phyloP scores from a whole-genome alignment of 2,888 invertebrate species.

The Neoscelio sp. region DNA sequence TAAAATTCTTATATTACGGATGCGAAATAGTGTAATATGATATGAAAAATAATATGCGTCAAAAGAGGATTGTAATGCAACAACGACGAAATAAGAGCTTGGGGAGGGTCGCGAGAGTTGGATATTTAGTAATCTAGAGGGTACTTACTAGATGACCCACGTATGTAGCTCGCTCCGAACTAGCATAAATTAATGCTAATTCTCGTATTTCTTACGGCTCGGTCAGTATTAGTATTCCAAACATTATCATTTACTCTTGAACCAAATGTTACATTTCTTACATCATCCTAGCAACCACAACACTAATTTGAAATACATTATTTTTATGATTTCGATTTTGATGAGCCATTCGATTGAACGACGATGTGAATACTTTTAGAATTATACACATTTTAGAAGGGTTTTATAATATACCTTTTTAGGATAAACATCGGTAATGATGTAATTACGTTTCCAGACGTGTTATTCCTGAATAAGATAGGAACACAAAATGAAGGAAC shows the following conservation, averaged over 20 bases:
- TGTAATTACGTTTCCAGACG: conserved; percentile 42
- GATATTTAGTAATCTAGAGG: conserved; percentile 62
- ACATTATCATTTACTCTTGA: conserved; percentile 52
- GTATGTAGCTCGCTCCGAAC: conserved; percentile 51
- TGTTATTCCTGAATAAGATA: conserved; percentile 49
- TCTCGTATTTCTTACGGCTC: conserved; percentile 56
- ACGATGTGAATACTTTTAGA: too few relatives aligned
- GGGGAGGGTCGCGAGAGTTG: conserved; percentile 52
- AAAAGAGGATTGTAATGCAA: conserved; percentile 59
- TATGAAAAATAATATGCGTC: conserved; percentile 51
- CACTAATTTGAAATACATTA: background rate
- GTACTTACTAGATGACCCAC: conserved; percentile 64
- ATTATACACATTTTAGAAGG: too few relatives aligned
- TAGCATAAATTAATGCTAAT: conserved; percentile 65
- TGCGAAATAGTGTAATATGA: conserved; percentile 5
- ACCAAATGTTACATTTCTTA: conserved; percentile 20
- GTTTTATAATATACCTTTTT: background rate
- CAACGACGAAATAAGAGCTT: conserved; percentile 61
- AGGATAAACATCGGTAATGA: conserved; percentile 29
- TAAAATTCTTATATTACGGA: conserved; percentile 24
- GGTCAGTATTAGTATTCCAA: conserved; percentile 52
- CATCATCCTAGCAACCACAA: conserved; percentile 7
- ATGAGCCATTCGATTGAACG: too few relatives aligned
- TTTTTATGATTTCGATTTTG: background rate
- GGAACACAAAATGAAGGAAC: conserved; percentile 40